Evolutionary conservation across 2,797 vertebrate species (phyloP), one percentile per base, ranked within the genome.

Genomic region (Pseudomugil gertrudae): DNA sequence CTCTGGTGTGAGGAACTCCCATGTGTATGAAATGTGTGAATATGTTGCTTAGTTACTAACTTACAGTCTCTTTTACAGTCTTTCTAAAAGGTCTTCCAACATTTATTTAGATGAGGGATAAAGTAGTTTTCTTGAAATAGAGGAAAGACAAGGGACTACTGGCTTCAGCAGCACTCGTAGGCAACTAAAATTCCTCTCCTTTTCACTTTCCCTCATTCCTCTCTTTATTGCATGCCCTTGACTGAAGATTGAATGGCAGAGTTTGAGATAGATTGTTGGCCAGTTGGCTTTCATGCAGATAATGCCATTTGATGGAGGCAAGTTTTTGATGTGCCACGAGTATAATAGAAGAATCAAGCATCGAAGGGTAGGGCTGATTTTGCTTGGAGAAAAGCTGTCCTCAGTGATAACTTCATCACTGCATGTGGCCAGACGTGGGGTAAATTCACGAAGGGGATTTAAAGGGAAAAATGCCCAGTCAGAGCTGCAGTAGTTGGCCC

Each of bases 391-490:
- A 95, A 97, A 96, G 96, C 96, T 97, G 96, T 96, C 96, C 95
- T 96, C 94, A 92, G 94, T 98, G 96, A 98, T 98, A 98, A 98
- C 96, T 97, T 96, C 96, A 97, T 97, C 96, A 90, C 97, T 92
- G 95, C 97, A 97, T 97, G 97, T 94, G 96, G 96, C 96, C 95
- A 93, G 94, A 94, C 92, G 91, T 90, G 86, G 90, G 93, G 91
- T 94, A 96, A 96, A 97, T 96, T 95, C 94, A 94, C 95, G 95
- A 95, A 94, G 93, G 94, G 95, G 95, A 95, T 97, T 96, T 82
- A 66, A 95, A 95, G 96, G 83, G 83, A 83, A 88, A 43, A 79
- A 69, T 89, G 90, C 85, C 79, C 95, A 94, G 95, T 95, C 93
- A 93, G 95, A 95, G 94, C 94, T 94, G 95, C 93, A 92, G 93